Evolutionary conservation across 2,113 vertebrate genomes (phyloP).

Genomic region (Oriolus oriolus): DNA sequence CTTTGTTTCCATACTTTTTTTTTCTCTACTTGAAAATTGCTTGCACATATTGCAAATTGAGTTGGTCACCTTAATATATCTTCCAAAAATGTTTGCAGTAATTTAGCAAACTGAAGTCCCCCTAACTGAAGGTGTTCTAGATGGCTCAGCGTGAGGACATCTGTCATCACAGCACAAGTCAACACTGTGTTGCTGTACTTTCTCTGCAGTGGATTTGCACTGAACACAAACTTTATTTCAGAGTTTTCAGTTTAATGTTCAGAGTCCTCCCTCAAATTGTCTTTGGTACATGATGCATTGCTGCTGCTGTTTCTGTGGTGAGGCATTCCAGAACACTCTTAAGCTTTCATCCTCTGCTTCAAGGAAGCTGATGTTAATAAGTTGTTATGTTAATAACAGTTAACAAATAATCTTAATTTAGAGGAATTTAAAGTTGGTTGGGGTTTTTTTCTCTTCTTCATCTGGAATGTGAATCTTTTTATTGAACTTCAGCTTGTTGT

Average conservation of each 20-base stretch:
- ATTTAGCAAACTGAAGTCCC: neutral
- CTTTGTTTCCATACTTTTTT: neutral
- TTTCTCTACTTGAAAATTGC: neutral
- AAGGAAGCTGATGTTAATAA: neutral
- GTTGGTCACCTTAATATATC: neutral
- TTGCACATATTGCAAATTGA: neutral
- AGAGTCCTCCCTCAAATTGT: neutral
- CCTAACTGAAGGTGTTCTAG: neutral
- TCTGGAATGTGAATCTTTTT: neutral
- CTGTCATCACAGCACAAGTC: neutral
- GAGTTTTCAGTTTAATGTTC: neutral
- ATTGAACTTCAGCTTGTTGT: neutral
- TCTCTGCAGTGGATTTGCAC: neutral
- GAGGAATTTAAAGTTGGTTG: neutral
- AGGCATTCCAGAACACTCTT: neutral
- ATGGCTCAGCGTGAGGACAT: neutral
- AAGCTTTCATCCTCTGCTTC: neutral
- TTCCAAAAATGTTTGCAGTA: neutral
- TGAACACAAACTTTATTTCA: neutral
- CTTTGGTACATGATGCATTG: neutral
- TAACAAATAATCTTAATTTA: neutral
- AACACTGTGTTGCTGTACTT: neutral
- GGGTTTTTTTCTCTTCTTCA: neutral
- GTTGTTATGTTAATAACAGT: neutral
- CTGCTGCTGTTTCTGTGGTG: neutral